Evolutionary conservation across 2,888 invertebrate species (phyloP).

Genomic region (Tipula confusa): DNA sequence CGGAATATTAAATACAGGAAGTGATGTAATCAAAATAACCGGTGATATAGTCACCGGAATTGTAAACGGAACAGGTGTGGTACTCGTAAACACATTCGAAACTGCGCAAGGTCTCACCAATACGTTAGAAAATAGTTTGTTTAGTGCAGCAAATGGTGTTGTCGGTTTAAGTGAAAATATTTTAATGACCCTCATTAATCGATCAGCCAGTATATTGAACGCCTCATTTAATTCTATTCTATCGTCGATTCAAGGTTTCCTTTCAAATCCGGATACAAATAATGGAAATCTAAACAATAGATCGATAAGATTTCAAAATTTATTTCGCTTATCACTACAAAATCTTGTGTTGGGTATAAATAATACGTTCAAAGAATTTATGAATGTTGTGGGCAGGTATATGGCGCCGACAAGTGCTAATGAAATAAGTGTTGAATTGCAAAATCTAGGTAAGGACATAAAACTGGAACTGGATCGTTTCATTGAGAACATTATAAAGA

Average conservation of each 20-base stretch:
- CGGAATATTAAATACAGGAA: not conserved
- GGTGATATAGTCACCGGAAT: not conserved
- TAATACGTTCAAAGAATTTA: not conserved
- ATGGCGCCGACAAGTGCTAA: not conserved
- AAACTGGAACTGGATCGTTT: not conserved
- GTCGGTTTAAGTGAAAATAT: not conserved
- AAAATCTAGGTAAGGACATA: not conserved
- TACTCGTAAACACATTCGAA: not conserved
- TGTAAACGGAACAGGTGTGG: not conserved
- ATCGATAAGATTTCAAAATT: not conserved
- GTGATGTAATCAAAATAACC: not conserved
- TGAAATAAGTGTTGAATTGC: not conserved
- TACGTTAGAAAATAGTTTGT: not conserved
- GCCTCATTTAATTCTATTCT: not conserved
- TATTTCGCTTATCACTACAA: not conserved
- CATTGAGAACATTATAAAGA: not conserved
- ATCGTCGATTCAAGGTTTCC: not conserved
- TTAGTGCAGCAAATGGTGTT: not conserved
- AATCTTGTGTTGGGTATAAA: not conserved
- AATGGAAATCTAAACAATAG: not conserved
- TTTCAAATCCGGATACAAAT: not conserved
- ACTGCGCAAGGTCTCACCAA: not conserved
- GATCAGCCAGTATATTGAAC: not conserved
- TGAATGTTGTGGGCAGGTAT: not conserved
- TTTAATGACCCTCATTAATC: not conserved